phyloP scores from a whole-genome alignment of 1,140 invertebrate genomes.

The Cardiocondyla obscurior region DNA sequence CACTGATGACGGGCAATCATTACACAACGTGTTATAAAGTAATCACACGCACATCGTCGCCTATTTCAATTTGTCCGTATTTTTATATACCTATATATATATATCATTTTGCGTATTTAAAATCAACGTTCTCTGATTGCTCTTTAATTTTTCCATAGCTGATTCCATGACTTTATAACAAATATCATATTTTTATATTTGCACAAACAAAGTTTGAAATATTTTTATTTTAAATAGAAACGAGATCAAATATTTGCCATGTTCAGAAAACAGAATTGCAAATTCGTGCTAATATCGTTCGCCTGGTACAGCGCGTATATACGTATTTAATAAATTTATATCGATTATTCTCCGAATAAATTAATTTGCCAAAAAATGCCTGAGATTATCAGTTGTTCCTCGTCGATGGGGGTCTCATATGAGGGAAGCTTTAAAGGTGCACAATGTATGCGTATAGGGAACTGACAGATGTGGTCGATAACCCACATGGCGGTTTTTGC shows the following conservation, averaged over 20 bases:
- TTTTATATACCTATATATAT: background rate
- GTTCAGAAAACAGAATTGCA: too few species aligned
- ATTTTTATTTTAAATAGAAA: too few species aligned
- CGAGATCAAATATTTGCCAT: too few species aligned
- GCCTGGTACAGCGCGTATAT: background rate
- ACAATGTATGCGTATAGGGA: constrained; percentile 56
- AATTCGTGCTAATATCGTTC: too few species aligned
- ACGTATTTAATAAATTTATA: background rate
- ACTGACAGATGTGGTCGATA: constrained; percentile 77
- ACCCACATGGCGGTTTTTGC: constrained; percentile 75
- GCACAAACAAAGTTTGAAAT: too few species aligned
- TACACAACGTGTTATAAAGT: background rate
- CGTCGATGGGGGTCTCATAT: constrained; percentile 22
- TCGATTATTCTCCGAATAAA: background rate
- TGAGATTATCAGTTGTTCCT: background rate
- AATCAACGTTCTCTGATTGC: background rate
- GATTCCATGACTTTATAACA: background rate
- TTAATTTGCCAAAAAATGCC: background rate
- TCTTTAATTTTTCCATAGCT: too few species aligned
- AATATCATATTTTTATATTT: too few species aligned
- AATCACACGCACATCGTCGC: background rate
- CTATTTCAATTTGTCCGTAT: background rate
- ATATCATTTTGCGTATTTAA: background rate
- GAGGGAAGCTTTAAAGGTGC: constrained; percentile 61
- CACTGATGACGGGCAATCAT: background rate